These are phyloP conservation scores for Sprattus sprattus DNA, from an alignment of 2,113 vertebrate species.

Conservation along the genomic window DNA sequence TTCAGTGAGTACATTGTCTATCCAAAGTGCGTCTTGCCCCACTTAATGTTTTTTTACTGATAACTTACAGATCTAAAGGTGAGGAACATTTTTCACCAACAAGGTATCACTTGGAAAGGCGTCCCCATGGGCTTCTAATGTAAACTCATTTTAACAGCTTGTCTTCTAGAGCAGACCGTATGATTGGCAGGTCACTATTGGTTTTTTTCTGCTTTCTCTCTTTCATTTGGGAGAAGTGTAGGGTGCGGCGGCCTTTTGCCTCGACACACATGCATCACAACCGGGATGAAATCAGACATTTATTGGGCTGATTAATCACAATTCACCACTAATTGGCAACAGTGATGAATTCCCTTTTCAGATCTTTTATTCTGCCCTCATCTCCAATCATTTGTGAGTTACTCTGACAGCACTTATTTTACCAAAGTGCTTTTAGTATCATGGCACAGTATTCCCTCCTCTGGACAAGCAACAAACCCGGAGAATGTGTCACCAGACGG, in stretches of 20 bases:
- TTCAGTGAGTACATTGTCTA: background rate
- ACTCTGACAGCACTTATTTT: constrained; percentile 36
- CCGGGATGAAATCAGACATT: background rate
- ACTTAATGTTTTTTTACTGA: background rate
- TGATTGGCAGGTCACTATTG: background rate
- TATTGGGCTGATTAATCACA: background rate
- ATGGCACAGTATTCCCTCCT: constrained; percentile 35
- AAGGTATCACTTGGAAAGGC: background rate
- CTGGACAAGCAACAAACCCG: constrained; percentile 4
- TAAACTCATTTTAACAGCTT: background rate
- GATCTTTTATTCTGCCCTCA: background rate
- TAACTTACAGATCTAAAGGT: background rate
- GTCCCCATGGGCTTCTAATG: background rate
- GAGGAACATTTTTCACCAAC: background rate
- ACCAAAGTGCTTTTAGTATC: constrained; percentile 42
- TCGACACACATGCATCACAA: background rate
- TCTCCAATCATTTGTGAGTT: constrained; percentile 12
- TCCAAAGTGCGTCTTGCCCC: background rate
- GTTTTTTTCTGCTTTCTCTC: background rate
- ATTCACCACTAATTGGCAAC: background rate
- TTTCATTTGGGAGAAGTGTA: background rate
- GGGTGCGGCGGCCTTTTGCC: background rate
- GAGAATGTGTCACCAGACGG: constrained; percentile 52
- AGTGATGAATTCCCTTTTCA: background rate
- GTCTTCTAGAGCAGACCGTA: background rate